phyloP scores from a whole-genome alignment of 2,888 invertebrate genomes.

The Brenthis daphne region DNA sequence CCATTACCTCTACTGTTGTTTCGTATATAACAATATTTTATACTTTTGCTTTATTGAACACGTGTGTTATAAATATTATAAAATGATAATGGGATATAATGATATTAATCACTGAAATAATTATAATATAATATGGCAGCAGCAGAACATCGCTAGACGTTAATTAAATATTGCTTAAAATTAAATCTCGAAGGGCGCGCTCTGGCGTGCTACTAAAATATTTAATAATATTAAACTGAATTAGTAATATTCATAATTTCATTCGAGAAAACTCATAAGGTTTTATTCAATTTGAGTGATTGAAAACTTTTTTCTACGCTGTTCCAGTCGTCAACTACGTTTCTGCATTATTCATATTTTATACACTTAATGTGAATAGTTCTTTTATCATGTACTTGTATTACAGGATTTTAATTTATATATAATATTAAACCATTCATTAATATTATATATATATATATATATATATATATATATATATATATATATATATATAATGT shows the following conservation, averaged over 20 bases:
- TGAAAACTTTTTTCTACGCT: no score
- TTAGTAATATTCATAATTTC: not conserved
- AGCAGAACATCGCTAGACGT: constrained; percentile 14
- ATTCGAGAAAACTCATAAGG: not conserved
- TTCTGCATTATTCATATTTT: not conserved
- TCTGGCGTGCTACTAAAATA: constrained; percentile 13
- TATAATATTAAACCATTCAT: no score
- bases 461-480: no score
- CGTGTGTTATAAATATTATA: not conserved
- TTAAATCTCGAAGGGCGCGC: constrained; percentile 14
- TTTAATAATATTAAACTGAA: constrained; percentile 18
- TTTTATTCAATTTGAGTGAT: no score
- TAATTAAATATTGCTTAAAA: constrained; percentile 23
- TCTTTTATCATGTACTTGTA: not conserved
- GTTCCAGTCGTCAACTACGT: no score
- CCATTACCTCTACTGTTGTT: no score
- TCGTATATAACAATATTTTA: no score
- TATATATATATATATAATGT: no score
- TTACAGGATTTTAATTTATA: no score
- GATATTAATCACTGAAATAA: constrained; percentile 12
- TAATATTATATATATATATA: no score
- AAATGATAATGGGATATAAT: constrained; percentile 10
- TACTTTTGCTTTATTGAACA: no score
- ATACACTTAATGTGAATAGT: no score
- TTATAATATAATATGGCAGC: constrained; percentile 19